Evolutionary conservation across 2,113 vertebrate genomes (phyloP), one percentile per base, ranked within the genome.

Genomic region (Grammomys dolichurus): DNA sequence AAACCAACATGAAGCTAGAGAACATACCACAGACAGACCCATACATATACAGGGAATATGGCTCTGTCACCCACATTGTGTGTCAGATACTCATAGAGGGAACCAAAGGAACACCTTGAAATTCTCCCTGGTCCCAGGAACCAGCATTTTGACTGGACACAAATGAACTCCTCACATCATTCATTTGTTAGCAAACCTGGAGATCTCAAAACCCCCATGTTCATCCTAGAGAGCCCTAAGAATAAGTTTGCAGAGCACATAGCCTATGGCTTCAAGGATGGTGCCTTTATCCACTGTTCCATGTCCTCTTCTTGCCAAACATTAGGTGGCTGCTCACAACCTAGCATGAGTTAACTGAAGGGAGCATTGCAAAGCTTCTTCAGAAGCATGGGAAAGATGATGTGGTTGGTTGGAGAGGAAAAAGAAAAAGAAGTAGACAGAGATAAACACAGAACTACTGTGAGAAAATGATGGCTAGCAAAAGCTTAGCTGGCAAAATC

Each of bases 401-500:
- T 51, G 16, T 43, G 7, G 40, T n/a, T 77, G 48, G 12, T 4
- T 76, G 43, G 36, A 12, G 54, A 89, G 12, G 33, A 67, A 65
- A 89, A 73, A 60, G 77, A 31, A 56, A 78, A 43, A 31, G 65
- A 14, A 46, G 43, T 7, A 77, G 82, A 91, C 14, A 87, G 56
- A 89, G 70, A 88, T 12, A 84, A 73, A 56, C 31, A 54, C 36
- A 73, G 60, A 54, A 20, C 58, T 2, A 33, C 17, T 8, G 63
- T 36, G 1, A 58, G 43, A 87, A 22, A 65, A 6, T 43, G 72
- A 24, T 75, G 51, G 46, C 12, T 19, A 75, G 56, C 40, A 43
- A 40, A 80, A 86, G n/a, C 46, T 69, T 91, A 60, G 54, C 36
- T 89, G 77, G 40, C 46, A 93, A 91, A 73, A 87, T 63, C 76